Base-by-base conservation (phyloP, 2,888 invertebrate species). In the Nymphalis c-album region DNA sequence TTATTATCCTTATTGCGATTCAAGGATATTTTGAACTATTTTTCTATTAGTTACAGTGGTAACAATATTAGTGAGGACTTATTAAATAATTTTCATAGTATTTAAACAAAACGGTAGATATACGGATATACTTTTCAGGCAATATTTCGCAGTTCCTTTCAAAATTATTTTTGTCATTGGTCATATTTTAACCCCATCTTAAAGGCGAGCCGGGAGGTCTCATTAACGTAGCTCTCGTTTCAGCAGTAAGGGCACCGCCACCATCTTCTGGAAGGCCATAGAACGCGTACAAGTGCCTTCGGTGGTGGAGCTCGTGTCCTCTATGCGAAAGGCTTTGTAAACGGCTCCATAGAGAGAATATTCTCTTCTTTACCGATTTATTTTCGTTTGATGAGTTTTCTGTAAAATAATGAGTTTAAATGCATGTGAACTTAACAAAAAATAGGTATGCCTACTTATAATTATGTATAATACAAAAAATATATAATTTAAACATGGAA, bases 161-260 rank as follows among this genome's bases (percentile, higher is more conserved):
- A 17, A 26, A 55, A 31, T 8, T 31, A 31, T n/a, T 22, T 55
- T 7, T 55, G 7, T 55, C 53, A 18, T 31, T 55, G 1, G 8
- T n/a, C 8, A 31, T 18, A 40, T 57, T 8, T 57, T 57, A 89
- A 67, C 93, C 91, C 90, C 91, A 93, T 72, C 92, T 82, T 48
- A 92, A 77, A 4, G 92, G 92, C 18, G 91, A 91, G 70, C 92
- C 92, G 5, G 92, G 91, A 67, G 92, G 91, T 82, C 92, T 81
- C 78, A 88, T 80, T 69, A 89, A 81, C 75, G 87, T 72, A 60
- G 81, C 82, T 64, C 91, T 86, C 63, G 91, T 90, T 72, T 91
- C 90, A 0, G 91, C 91, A 0, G 90, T 90, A 22, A 91, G 82
- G 1, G 79, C 80, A 20, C 84, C 85, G 4, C 82, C 81, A 26